phyloP scores from a whole-genome alignment of 64 coral and sea anemone genomes.

The Stichodactyla mertensii region DNA sequence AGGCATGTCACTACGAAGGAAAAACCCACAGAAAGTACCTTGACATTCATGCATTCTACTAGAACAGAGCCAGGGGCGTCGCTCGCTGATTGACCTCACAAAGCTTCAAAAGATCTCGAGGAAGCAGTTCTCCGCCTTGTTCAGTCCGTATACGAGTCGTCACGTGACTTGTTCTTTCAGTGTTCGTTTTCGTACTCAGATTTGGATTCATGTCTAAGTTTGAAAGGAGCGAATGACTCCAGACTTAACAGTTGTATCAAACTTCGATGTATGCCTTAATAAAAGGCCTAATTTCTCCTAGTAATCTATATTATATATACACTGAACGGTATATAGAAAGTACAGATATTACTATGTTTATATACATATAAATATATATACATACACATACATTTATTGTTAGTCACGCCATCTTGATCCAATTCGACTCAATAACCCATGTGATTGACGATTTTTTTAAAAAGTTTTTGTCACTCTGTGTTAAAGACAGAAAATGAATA shows the following conservation, averaged over 20 bases:
- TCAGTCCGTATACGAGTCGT: neutral
- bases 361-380: neutral
- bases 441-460: neutral
- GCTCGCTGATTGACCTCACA: neutral
- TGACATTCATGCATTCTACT: neutral
- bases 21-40: neutral
- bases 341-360: neutral
- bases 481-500: conserved; percentile 53
- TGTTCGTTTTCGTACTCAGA: neutral
- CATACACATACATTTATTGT: neutral
- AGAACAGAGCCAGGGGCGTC: neutral
- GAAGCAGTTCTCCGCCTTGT: neutral
- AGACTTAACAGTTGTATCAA: too few relatives aligned
- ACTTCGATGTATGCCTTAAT: too few relatives aligned
- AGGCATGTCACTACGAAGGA: neutral
- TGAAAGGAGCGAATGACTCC: too few relatives aligned
- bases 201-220: neutral
- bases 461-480: conserved; percentile 2
- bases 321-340: neutral
- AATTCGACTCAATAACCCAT: neutral
- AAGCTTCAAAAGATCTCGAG: neutral
- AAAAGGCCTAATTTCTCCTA: neutral
- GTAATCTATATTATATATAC: neutral
- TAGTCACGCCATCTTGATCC: conserved; percentile 1
- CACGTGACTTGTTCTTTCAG: neutral